Conservation (phyloP, 2,113 vertebrate genomes). For the Stomatorhinus ivindoensis region DNA sequence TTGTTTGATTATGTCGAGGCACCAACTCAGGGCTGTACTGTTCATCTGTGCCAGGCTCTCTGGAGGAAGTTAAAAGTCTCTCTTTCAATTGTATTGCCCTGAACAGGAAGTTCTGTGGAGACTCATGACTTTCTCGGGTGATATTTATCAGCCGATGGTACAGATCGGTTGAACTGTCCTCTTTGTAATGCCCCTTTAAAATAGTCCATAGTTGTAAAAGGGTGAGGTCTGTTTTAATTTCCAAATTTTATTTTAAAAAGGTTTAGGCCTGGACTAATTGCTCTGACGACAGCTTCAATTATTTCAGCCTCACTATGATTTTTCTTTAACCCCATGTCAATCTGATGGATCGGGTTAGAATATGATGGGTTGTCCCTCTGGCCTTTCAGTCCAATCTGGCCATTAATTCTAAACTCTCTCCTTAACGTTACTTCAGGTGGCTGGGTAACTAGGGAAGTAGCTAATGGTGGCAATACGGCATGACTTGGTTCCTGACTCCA, state of each 20-base stretch:
- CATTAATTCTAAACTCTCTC: background rate
- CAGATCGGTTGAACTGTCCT: background rate
- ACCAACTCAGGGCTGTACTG: background rate
- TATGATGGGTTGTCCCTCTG: too few species aligned
- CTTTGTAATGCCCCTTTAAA: background rate
- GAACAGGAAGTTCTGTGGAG: background rate
- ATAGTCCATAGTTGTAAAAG: background rate
- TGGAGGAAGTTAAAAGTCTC: background rate
- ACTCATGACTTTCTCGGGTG: background rate
- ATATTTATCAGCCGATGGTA: background rate
- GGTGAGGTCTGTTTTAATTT: background rate
- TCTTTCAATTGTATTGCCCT: background rate
- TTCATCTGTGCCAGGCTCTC: background rate
- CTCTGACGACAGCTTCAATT: too few species aligned
- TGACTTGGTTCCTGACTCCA: too few species aligned
- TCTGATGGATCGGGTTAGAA: too few species aligned
- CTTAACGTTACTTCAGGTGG: background rate
- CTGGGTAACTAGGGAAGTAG: background rate
- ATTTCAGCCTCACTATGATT: too few species aligned
- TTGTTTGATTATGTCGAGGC: background rate
- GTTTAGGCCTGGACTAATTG: too few species aligned
- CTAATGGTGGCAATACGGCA: background rate
- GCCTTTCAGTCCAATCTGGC: too few species aligned
- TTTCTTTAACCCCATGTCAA: too few species aligned
- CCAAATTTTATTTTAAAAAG: too few species aligned